Evolutionary conservation across 2,888 invertebrate species (phyloP), one percentile per base, ranked within the genome.

Genomic region (Eupithecia subfuscata): DNA sequence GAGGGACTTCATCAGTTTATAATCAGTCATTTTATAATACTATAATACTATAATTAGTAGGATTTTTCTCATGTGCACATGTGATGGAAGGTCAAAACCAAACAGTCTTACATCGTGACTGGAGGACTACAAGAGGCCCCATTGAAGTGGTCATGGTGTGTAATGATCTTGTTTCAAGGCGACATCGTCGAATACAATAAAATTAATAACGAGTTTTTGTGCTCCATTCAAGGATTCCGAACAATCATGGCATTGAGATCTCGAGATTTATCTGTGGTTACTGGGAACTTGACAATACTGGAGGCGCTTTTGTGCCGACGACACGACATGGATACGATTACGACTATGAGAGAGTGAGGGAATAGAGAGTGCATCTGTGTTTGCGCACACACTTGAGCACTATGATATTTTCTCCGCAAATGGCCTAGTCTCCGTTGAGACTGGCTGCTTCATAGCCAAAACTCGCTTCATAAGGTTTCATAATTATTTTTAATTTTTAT

Each of bases 201-300:
- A 90, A 91, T 90, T 88, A 88, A 89, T 91, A 90, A 91, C 82
- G 85, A 87, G 87, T 91, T 91, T 91, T 92, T 92, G 90, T 91
- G 87, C 83, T 86, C 89, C 91, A 91, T 93, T 92, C 91, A 91
- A 90, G 89, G 89, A 89, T 90, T 85, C 83, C 83, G 84, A 84
- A 85, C 85, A 84, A 84, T 82, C 80, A 75, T 80, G 78, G 83
- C 85, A 83, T 84, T 85, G 86, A 84, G 80, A 73, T 79, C 80
- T 82, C 72, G 71, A 80, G 82, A 83, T 83, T 83, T 83, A 86
- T 84, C 80, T 81, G 84, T 84, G 79, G 78, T 77, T 83, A 80
- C 79, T 71, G 77, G 78, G 82, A 67, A 83, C 79, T 81, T 82
- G 82, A 78, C 81, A 83, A 81, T 79, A 78, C 80, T 80, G 77